These are phyloP conservation scores for Grammomys surdaster DNA, from an alignment of 2,113 vertebrate species.

Conservation along the genomic window DNA sequence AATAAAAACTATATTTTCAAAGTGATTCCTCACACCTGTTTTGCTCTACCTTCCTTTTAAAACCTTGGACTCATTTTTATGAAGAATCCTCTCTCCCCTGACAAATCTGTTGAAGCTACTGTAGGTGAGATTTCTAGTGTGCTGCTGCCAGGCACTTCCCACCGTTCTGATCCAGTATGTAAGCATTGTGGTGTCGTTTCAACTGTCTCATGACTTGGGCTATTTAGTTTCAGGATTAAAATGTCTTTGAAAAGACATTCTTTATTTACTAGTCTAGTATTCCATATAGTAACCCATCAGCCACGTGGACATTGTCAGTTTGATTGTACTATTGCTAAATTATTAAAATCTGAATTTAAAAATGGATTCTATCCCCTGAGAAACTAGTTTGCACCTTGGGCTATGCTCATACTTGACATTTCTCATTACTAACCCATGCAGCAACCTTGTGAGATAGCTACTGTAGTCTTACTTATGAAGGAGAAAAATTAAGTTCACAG, in stretches of 20 bases:
- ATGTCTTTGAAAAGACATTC: conserved; percentile 37
- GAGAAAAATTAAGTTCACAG: neutral
- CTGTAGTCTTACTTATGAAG: conserved; percentile 1
- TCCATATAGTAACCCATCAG: neutral
- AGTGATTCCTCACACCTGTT: neutral
- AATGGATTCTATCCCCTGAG: conserved; percentile 22
- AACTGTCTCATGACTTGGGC: neutral
- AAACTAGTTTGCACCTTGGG: neutral
- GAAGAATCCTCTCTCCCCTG: conserved; percentile 31
- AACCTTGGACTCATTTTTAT: neutral
- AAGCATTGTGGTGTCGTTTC: conserved; percentile 39
- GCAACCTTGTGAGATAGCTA: neutral
- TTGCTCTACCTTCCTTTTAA: neutral
- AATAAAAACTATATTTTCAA: neutral
- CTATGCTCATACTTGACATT: neutral
- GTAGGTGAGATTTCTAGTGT: neutral
- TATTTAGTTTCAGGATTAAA: conserved; percentile 9
- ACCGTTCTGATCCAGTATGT: neutral
- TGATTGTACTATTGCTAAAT: neutral
- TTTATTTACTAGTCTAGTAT: neutral
- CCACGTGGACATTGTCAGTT: neutral
- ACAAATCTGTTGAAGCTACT: neutral
- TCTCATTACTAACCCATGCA: conserved; percentile 14
- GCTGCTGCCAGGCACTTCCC: neutral
- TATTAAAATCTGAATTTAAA: neutral